Percentiles rank a stretch among this genome's conserved stretches.
Conservation (phyloP, 1,140 invertebrate genomes). For the Augochlora pura region DNA sequence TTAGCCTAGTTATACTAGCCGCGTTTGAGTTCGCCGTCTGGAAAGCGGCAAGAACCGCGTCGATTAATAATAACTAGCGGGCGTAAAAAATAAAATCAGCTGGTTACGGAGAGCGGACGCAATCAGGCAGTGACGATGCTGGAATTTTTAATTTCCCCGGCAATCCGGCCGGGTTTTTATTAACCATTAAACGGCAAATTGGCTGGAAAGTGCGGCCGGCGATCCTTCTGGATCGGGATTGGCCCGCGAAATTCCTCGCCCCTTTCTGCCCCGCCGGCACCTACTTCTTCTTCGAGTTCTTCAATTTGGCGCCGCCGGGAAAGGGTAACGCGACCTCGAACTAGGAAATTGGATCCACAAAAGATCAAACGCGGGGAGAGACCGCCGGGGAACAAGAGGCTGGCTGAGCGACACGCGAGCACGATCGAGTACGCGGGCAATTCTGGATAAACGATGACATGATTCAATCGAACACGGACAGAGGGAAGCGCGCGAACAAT, state of each 20-base stretch:
- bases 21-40: background rate
- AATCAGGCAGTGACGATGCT: constrained; percentile 33
- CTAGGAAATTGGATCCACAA: constrained; percentile 14
- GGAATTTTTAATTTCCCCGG: constrained; percentile 57
- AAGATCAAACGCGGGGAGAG: background rate
- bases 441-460: too few relatives aligned
- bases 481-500: too few relatives aligned
- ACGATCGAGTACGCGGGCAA: too few relatives aligned
- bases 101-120: background rate
- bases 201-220: constrained; percentile 7
- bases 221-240: background rate
- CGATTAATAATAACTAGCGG: background rate
- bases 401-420: too few relatives aligned
- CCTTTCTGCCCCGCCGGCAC: too few relatives aligned
- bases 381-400: too few relatives aligned
- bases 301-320: constrained; percentile 13
- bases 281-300: background rate
- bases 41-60: background rate
- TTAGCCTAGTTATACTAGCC: background rate
- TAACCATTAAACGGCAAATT: constrained; percentile 54
- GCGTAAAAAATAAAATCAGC: constrained; percentile 3
- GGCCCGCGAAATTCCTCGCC: too few relatives aligned
- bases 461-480: too few relatives aligned
- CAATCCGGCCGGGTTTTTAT: constrained; percentile 55
- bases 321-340: background rate